Base-by-base conservation (phyloP, 2,888 invertebrate genomes). In the Cantharis rustica region DNA sequence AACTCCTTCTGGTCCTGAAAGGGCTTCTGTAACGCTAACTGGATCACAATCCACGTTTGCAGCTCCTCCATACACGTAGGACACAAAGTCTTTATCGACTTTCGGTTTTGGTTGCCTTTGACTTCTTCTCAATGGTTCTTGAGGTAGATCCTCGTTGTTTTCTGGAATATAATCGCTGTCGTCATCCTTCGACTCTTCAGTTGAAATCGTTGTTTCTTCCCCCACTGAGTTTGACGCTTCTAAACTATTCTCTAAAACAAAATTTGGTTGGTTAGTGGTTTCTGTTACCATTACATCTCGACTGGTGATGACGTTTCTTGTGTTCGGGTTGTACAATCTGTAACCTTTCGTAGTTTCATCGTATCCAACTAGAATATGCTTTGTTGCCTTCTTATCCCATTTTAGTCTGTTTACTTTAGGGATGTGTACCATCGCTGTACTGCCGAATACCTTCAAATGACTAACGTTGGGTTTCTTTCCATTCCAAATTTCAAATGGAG, bases 401-500 rank as follows among this genome's bases (percentile, higher is more conserved):
- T 81, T 83, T 27, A 66, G 74, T 20, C 78, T 74, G 13, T 75
- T 61, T 13, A 75, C 66, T 26, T 79, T 75, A 13, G 81, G 81
- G 13, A 79, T 68, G 66, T 76, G 79, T 11, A 73, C 77, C 31
- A 76, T 81, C 2, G 80, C 77, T 17, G 74, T 71, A 10, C 74
- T 81, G 17, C 84, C 84, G 71, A 84, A 81, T 9, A 73, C 61
- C 27, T 71, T 69, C 1, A 82, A n/a, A 72, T 84, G 82, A 9
- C 68, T 64, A 1, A 64, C 5, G 20, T 64, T 17, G 5, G 11
- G 16, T 64, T 64, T 64, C 20, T 71, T 77, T 3, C 82, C 80
- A 70, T 77, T 75, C 85, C 86, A 86, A 10, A 81, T 20, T 77
- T 86, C 86, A 76, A 79, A 81, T 4, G 86, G 85, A 1, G 84